A percentile compares a stretch with the other conserved stretches of the same genome.
These are phyloP conservation scores for Anolis sagrei DNA, from an alignment of 2,113 vertebrate genomes.

Conservation along the genomic window DNA sequence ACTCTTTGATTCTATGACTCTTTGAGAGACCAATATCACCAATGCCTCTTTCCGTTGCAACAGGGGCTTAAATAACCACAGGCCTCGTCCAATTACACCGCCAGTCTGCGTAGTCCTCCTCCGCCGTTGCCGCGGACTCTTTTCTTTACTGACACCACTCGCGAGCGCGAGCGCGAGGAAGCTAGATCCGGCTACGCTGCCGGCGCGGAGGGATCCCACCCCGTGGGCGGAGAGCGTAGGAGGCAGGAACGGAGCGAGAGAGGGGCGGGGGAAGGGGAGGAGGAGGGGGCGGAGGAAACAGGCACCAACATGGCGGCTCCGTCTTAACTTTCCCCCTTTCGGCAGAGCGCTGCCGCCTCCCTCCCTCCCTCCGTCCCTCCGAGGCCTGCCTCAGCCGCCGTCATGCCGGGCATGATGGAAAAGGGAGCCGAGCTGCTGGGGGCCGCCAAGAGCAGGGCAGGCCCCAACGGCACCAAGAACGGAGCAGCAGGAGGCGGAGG, in stretches of 20 bases:
- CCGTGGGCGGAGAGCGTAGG: conserved; percentile 19
- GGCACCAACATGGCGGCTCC: conserved; percentile 70
- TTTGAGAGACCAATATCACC: no score
- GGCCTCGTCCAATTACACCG: no score
- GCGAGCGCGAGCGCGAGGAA: neutral
- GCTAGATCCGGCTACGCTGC: conserved; percentile 60
- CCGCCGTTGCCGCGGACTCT: neutral
- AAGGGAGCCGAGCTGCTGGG: conserved; percentile 89
- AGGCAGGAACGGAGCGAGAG: conserved; percentile 42
- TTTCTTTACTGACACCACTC: neutral
- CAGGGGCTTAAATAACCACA: no score
- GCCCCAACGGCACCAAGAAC: conserved; percentile 89
- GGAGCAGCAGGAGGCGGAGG: conserved; percentile 67
- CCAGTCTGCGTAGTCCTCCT: no score
- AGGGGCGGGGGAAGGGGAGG: conserved; percentile 29
- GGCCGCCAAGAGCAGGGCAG: conserved; percentile 77
- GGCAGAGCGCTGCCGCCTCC: conserved; percentile 49
- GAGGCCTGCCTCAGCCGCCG: conserved; percentile 40
- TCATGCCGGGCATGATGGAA: conserved; percentile 95
- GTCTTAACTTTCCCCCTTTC: conserved; percentile 60
- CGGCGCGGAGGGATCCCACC: conserved; percentile 46
- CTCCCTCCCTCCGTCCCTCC: conserved; percentile 51
- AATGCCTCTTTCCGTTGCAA: no score
- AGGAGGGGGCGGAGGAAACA: conserved; percentile 51
- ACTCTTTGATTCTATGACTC: no score